Base-by-base conservation (phyloP, 2,113 vertebrate species). In the Morone saxatilis region DNA sequence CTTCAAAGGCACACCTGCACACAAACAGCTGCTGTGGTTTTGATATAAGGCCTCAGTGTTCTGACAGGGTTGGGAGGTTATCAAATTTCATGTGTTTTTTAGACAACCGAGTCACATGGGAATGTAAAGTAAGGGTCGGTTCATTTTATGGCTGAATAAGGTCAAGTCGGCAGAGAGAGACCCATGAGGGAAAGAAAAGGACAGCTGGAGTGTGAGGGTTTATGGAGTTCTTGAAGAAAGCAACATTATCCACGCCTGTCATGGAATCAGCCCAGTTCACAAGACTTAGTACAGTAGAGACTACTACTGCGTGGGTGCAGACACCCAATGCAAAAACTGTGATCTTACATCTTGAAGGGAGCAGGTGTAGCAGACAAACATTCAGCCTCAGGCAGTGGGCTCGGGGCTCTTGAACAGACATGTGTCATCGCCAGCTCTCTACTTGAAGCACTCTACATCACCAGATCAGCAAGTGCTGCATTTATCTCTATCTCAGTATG, bases 361-460 rank as follows among this genome's bases (percentile, higher is more conserved):
- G 85, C 90, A 90, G 91, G 83, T 92, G 89, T 70, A 81, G 62
- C 68, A 83, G 89, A 92, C 90, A 92, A 77, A 90, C 76, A 50
- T 63, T 83, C 90, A 83, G 67, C 20, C 72, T 80, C 80, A 76
- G 74, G 72, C 70, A 22, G 38, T 16, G 66, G 38, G 14, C 80
- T 77, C 5, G 41, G 6, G 74, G 13, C 85, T 88, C 89, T 92
- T 89, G 47, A 93, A 62, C 67, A 84, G 88, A 91, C 91, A 91
- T 86, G 88, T 94, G 93, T 93, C 92, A 94, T 63, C 2, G 19
- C 60, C 94, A 94, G 89, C 80, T 85, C 78, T 85, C 80, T 87
- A 85, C 93, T 91, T 89, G 79, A 93, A 89, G 75, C 79, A 76
- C 84, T 92, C 83, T 10, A 60, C 74, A 77, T 84, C 71, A 71